phyloP scores from a whole-genome alignment of 1,140 invertebrate species.

The Caenorhabditis briggsae region DNA sequence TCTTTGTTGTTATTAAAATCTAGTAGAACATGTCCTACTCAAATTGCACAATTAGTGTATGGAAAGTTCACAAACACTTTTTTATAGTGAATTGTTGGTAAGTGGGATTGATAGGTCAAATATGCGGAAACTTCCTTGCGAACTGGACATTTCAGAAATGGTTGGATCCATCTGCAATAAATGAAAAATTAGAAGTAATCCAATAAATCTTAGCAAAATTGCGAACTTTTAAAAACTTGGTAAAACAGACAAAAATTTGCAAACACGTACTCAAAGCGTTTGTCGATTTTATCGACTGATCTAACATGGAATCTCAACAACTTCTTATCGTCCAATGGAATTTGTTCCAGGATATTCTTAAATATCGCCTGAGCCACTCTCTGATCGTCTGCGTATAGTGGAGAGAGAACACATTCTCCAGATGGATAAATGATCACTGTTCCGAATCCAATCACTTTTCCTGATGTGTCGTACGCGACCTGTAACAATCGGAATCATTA shows the following conservation, averaged over 20 bases:
- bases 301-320: neutral
- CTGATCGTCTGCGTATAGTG: slow-evolving; percentile 5
- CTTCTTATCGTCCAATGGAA: neutral
- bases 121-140: neutral
- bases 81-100: slow-evolving; percentile 7
- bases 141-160: slow-evolving; percentile 7
- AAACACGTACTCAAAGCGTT: neutral
- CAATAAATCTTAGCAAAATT: no score
- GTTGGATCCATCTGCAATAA: slow-evolving; percentile 33
- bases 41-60: slow-evolving; percentile 15
- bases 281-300: neutral
- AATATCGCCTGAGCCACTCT: slow-evolving; percentile 16
- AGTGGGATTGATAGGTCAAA: neutral
- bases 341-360: slow-evolving; percentile 24
- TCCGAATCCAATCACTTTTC: slow-evolving; percentile 35
- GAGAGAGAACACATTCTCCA: slow-evolving; percentile 24
- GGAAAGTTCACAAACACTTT: slow-evolving; percentile 11
- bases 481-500: neutral
- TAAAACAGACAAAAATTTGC: no score
- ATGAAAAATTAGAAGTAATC: neutral
- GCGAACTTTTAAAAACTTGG: no score
- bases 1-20: neutral
- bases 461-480: neutral
- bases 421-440: slow-evolving; percentile 11
- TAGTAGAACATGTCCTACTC: neutral